These are phyloP conservation scores for Lampris incognitus DNA, from an alignment of 2,113 vertebrate genomes.

Conservation along the genomic window DNA sequence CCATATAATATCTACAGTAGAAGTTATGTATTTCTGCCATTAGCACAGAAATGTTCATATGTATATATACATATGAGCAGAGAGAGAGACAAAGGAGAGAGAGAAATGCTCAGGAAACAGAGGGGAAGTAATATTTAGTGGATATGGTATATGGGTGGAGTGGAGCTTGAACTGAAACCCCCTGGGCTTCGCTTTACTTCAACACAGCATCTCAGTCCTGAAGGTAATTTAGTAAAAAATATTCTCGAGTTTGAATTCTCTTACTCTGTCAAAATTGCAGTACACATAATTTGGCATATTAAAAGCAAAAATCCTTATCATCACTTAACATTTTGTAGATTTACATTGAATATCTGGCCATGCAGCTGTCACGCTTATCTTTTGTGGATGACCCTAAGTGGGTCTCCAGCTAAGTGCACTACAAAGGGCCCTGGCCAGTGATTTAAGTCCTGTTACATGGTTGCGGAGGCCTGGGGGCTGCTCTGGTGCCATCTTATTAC, in stretches of 20 bases:
- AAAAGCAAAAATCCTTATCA: not conserved
- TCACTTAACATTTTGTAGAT: constrained; percentile 4
- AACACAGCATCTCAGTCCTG: not conserved
- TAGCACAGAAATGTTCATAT: too few species aligned
- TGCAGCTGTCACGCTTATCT: constrained; percentile 52
- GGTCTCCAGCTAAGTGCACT: constrained; percentile 64
- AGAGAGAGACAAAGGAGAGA: too few species aligned
- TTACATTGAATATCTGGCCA: constrained; percentile 36
- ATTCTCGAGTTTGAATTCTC: not conserved
- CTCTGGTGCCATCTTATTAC: constrained; percentile 48
- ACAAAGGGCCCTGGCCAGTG: constrained; percentile 58
- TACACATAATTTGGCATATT: not conserved
- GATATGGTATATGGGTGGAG: too few species aligned
- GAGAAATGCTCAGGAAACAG: too few species aligned
- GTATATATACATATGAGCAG: too few species aligned
- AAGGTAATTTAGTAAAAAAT: not conserved
- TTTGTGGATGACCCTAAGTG: constrained; percentile 54
- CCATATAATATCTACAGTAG: too few species aligned
- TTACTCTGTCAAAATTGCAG: not conserved
- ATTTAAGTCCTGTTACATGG: constrained; percentile 56
- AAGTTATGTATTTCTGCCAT: too few species aligned
- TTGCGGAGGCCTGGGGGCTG: constrained; percentile 50
- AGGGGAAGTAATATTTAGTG: too few species aligned
- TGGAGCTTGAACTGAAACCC: too few species aligned
- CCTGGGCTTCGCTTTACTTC: too few species aligned